Conservation (phyloP, 2,888 invertebrate genomes). For the Nephrotoma appendiculata region DNA sequence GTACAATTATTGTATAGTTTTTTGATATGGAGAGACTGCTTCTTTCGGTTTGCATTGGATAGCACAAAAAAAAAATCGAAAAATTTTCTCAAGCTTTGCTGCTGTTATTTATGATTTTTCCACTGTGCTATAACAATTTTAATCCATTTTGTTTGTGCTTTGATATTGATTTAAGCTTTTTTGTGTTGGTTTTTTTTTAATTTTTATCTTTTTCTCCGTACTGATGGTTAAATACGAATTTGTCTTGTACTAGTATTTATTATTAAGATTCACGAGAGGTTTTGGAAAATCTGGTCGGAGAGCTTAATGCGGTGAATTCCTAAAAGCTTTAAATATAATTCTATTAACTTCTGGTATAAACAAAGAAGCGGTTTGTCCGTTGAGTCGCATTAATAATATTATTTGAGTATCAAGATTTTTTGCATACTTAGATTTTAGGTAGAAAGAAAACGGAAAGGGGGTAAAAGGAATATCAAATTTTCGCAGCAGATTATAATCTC, state of each 20-base stretch:
- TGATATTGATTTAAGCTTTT: neutral
- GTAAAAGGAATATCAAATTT: neutral
- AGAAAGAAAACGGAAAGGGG: neutral
- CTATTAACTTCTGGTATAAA: neutral
- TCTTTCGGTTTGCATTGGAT: neutral
- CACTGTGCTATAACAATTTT: neutral
- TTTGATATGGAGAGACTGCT: neutral
- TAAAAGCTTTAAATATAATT: neutral
- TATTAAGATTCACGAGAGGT: neutral
- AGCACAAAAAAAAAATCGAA: neutral
- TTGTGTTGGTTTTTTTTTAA: neutral
- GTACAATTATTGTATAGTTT: neutral
- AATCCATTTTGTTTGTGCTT: neutral
- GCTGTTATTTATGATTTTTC: neutral
- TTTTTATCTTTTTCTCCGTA: neutral
- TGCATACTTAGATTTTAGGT: too few relatives aligned
- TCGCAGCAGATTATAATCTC: neutral
- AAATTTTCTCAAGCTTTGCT: neutral
- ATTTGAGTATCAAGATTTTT: neutral
- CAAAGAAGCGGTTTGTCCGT: neutral
- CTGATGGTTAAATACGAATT: neutral
- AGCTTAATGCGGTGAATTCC: neutral
- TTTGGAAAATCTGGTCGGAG: neutral
- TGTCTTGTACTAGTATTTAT: neutral
- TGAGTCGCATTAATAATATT: neutral